Evolutionary conservation across 2,113 vertebrate genomes (phyloP).

Genomic region (Tragelaphus buxtoni): DNA sequence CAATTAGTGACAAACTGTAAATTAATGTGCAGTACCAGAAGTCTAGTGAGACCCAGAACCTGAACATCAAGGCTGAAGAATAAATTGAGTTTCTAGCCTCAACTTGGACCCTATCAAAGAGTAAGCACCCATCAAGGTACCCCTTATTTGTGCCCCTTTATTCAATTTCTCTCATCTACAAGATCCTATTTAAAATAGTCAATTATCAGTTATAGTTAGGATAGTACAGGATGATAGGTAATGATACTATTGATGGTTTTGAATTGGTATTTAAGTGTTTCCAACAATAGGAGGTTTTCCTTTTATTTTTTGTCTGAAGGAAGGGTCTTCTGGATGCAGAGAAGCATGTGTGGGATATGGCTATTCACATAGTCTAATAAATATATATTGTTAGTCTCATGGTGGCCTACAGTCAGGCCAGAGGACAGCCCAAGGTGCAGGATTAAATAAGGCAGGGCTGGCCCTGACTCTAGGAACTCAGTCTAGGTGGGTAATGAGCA

Average conservation of each 20-base stretch:
- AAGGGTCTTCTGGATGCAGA: background rate
- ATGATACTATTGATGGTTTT: background rate
- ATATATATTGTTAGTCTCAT: background rate
- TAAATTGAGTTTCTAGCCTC: background rate
- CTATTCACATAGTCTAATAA: background rate
- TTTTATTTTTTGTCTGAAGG: background rate
- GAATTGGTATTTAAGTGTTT: background rate
- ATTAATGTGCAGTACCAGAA: background rate
- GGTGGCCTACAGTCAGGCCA: no score
- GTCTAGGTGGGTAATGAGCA: background rate
- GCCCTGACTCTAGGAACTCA: background rate
- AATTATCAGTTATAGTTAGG: background rate
- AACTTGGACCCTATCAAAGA: background rate
- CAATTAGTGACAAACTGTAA: background rate
- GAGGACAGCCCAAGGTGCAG: background rate
- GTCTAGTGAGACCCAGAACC: background rate
- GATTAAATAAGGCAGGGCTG: background rate
- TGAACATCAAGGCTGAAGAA: background rate
- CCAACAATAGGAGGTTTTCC: background rate
- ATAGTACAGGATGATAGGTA: background rate
- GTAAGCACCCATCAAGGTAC: background rate
- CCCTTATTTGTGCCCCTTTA: background rate
- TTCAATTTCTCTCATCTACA: background rate
- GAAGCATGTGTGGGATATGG: background rate
- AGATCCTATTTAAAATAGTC: slow-evolving; percentile 23